Evolutionary conservation across 2,888 invertebrate species (phyloP).

Genomic region (Amblyteles armatorius): DNA sequence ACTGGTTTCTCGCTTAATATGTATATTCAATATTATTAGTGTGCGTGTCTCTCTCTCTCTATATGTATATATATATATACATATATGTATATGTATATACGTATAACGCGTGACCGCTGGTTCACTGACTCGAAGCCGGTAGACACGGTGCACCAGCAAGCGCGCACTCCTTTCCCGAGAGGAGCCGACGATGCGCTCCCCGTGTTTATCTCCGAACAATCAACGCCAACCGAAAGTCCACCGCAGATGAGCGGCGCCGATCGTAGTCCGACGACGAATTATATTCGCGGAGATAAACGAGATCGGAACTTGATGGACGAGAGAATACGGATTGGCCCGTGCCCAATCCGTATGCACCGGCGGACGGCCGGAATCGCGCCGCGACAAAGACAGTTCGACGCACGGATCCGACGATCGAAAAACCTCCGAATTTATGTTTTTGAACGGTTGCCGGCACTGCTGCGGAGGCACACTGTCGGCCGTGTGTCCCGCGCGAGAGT

Average conservation of each 20-base stretch:
- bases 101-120: constrained; percentile 52
- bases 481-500: constrained; percentile 62
- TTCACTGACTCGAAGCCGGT: constrained; percentile 53
- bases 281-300: neutral
- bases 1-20: constrained; percentile 36
- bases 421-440: neutral
- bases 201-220: neutral
- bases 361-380: neutral
- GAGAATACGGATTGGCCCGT: neutral
- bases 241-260: neutral
- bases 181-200: neutral
- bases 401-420: neutral
- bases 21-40: constrained; percentile 25
- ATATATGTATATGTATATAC: constrained; percentile 8
- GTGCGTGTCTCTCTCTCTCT: neutral
- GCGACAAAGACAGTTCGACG: neutral
- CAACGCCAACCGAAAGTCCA: neutral
- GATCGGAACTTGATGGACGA: neutral
- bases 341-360: neutral
- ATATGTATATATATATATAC: neutral
- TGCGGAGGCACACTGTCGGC: constrained; percentile 40
- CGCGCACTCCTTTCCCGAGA: constrained; percentile 20
- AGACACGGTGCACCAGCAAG: constrained; percentile 14
- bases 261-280: neutral
- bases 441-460: neutral